These are phyloP conservation scores for Tympanoctomys barrerae DNA, from an alignment of 2,797 vertebrate species.

Conservation along the genomic window DNA sequence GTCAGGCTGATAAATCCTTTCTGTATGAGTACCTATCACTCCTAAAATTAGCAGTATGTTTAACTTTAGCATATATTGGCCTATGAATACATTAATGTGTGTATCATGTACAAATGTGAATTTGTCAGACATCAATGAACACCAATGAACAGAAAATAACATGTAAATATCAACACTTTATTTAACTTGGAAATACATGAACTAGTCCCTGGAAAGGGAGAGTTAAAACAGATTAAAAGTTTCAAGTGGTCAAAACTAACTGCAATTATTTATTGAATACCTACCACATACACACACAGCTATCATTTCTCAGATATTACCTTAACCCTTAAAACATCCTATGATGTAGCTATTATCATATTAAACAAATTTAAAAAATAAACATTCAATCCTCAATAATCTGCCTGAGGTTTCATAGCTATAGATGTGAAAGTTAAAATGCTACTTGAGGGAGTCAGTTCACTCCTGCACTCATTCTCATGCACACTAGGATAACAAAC, in stretches of 20 bases:
- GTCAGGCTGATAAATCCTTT: neutral
- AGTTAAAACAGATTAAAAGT: neutral
- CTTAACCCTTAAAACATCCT: constrained; percentile 8
- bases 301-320: neutral
- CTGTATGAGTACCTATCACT: neutral
- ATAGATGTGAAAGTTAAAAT: neutral
- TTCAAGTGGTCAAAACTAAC: constrained; percentile 27
- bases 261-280: neutral
- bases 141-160: neutral
- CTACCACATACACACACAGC: neutral
- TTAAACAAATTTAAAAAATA: neutral
- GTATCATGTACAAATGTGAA: neutral
- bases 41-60: neutral
- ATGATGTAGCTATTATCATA: constrained; percentile 6
- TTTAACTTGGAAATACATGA: constrained; percentile 45
- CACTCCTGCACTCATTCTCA: neutral
- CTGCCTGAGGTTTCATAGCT: neutral
- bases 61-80: neutral
- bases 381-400: neutral
- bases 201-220: neutral
- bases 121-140: neutral
- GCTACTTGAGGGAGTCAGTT: neutral
- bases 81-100: neutral
- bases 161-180: constrained; percentile 16
- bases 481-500: neutral